Evolutionary conservation across 2,888 invertebrate species (phyloP).

Genomic region (Conchocele bisecta): DNA sequence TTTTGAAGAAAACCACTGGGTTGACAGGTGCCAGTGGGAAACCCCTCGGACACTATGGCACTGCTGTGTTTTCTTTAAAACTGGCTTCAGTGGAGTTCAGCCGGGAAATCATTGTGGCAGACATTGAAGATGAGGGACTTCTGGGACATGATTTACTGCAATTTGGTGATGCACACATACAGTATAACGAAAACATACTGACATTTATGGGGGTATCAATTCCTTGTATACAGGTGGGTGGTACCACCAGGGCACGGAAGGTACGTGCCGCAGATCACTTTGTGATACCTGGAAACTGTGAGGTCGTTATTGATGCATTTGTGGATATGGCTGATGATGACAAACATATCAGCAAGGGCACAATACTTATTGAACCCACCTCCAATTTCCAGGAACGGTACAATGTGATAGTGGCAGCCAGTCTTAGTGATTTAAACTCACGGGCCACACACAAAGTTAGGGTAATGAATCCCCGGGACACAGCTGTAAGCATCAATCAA

Average conservation of each 20-base stretch:
- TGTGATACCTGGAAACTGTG: conserved; percentile 15
- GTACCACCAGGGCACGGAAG: not conserved
- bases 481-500: not conserved
- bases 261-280: conserved; percentile 18
- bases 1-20: not conserved
- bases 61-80: conserved; percentile 13
- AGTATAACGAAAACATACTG: conserved; percentile 6
- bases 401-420: conserved; percentile 25
- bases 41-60: conserved; percentile 9
- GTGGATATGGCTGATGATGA: conserved; percentile 9
- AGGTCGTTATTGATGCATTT: conserved; percentile 27
- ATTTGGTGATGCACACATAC: conserved; percentile 2
- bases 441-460: conserved; percentile 20
- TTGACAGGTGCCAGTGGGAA: conserved; percentile 16
- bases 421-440: conserved; percentile 19
- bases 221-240: conserved; percentile 14
- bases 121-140: conserved; percentile 36
- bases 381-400: conserved; percentile 9
- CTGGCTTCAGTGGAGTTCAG: conserved; percentile 2
- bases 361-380: conserved; percentile 30
- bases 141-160: conserved; percentile 23
- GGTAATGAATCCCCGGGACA: conserved; percentile 34
- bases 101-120: conserved; percentile 19
- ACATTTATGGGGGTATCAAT: conserved; percentile 12
- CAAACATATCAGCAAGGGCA: not conserved